Conservation (phyloP, 1,140 invertebrate species). For the Pararge aegeria region DNA sequence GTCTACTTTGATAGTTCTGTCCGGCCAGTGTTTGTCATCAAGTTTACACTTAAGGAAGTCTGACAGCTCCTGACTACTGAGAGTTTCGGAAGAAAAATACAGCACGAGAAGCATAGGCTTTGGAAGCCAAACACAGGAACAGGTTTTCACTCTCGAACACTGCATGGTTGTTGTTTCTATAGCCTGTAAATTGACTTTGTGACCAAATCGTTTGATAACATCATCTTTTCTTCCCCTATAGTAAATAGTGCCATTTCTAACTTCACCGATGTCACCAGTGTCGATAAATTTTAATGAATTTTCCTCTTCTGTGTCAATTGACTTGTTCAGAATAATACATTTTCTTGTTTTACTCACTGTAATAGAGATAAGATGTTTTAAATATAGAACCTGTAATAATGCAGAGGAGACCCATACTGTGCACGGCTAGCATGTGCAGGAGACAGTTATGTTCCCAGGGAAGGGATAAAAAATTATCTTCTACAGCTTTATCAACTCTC, state of each 20-base stretch:
- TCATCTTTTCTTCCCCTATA: constrained; percentile 84
- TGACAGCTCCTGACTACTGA: constrained; percentile 53
- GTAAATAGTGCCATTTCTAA: constrained; percentile 78
- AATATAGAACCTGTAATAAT: too few species aligned
- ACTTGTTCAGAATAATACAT: constrained; percentile 82
- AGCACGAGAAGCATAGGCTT: constrained; percentile 74
- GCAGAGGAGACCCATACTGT: too few species aligned
- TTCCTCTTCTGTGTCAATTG: constrained; percentile 46
- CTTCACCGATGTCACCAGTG: constrained; percentile 85
- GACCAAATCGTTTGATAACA: constrained; percentile 87
- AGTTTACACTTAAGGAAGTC: constrained; percentile 70
- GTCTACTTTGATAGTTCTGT: constrained; percentile 77
- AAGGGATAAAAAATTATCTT: too few species aligned
- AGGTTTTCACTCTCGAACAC: constrained; percentile 72
- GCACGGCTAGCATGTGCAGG: too few species aligned
- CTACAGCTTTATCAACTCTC: too few species aligned
- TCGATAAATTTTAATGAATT: constrained; percentile 79
- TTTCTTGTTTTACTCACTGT: constrained; percentile 82
- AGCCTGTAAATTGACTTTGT: constrained; percentile 82
- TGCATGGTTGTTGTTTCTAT: constrained; percentile 81
- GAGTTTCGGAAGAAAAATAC: constrained; percentile 73
- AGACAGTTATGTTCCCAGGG: too few species aligned
- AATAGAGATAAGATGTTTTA: constrained; percentile 21
- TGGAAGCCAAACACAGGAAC: constrained; percentile 77
- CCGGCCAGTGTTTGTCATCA: constrained; percentile 76